Base-by-base conservation (phyloP, 2,888 invertebrate genomes). In the Plebejus argus region DNA sequence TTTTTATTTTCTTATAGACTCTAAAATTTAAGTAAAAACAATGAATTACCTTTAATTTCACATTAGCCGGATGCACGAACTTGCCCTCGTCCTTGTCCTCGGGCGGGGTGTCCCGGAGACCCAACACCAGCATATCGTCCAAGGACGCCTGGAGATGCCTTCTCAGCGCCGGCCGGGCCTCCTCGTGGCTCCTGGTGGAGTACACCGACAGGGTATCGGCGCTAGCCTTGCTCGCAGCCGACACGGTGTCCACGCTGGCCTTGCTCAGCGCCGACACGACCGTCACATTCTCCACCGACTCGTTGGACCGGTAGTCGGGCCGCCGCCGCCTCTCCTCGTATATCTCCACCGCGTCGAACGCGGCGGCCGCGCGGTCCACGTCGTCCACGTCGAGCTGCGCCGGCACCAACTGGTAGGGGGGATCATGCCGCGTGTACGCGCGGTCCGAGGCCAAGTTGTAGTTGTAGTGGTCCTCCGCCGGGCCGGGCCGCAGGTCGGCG, bases 131-230 rank as follows among this genome's bases (percentile, higher is more conserved):
- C 86, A 95, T 95, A 82, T 95, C 95, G 80, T 95, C 95, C 82
- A 95, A 87, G 0, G 95, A 95, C 7, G 94, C 92, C 80, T 93
- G 95, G 82, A 94, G 81, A 56, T 91, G 91, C 77, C 84, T 85
- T 61, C 88, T 80, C 10, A 89, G 81, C 4, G 88, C 82, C 4
- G 91, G 91, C 20, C 91, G 82, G 1, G 92, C 88, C 79, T 90
- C 91, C 79, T 96, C 96, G 79, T 95, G 93, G 82, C 95, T 96
- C 82, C 95, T 91, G 2, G 95, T 94, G 66, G 95, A 96, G 81
- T 95, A 95, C 81, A 95, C 89, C 0, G 95, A 95, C 58, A 95
- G 92, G 1, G 95, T 95, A 81, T 96, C 96, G 79, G 92, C 86
- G 81, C 91, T 91, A 0, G 90, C 88, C 78, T 90, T 91, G 78